A percentile compares a stretch with the other conserved stretches of the same genome.
Evolutionary conservation across 2,797 vertebrate species (phyloP).

Genomic region (Centroberyx gerrardi): DNA sequence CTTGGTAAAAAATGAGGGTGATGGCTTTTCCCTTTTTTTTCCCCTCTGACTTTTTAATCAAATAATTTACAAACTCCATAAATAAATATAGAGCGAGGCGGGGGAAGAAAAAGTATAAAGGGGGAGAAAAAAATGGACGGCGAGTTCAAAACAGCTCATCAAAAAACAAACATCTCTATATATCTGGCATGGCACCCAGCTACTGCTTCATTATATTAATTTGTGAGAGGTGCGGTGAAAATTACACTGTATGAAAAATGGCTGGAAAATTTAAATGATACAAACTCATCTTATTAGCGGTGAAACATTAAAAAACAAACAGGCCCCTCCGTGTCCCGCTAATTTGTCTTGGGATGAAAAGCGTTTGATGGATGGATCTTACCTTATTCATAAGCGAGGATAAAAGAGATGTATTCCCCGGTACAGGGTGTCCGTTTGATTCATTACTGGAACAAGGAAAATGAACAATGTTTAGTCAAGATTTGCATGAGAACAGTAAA

Average conservation of each 20-base stretch:
- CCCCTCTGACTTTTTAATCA: slow-evolving; percentile 86
- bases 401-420: slow-evolving; percentile 99
- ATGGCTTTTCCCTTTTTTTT: slow-evolving; percentile 66
- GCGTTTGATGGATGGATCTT: slow-evolving; percentile 97
- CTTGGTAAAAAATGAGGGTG: slow-evolving; percentile 82
- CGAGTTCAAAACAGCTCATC: slow-evolving; percentile 90
- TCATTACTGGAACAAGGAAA: slow-evolving; percentile 98
- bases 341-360: slow-evolving; percentile 94
- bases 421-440: slow-evolving; percentile 98
- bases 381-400: slow-evolving; percentile 99
- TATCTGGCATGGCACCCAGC: slow-evolving; percentile 95
- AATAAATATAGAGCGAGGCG: slow-evolving; percentile 84
- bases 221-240: slow-evolving; percentile 97
- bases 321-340: slow-evolving; percentile 89
- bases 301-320: slow-evolving; percentile 99
- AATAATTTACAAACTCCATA: slow-evolving; percentile 90
- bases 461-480: slow-evolving; percentile 95
- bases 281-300: slow-evolving; percentile 99
- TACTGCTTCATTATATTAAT: slow-evolving; percentile 99
- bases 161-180: slow-evolving; percentile 93
- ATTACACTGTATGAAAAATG: slow-evolving; percentile 99
- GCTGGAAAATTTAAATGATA: slow-evolving; percentile 99
- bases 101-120: slow-evolving; percentile 80
- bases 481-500: slow-evolving; percentile 90
- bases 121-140: slow-evolving; percentile 81